Percentiles rank a stretch among this genome's conserved stretches.
phyloP scores from a whole-genome alignment of 2,888 invertebrate species.

The Hydraecia micacea region DNA sequence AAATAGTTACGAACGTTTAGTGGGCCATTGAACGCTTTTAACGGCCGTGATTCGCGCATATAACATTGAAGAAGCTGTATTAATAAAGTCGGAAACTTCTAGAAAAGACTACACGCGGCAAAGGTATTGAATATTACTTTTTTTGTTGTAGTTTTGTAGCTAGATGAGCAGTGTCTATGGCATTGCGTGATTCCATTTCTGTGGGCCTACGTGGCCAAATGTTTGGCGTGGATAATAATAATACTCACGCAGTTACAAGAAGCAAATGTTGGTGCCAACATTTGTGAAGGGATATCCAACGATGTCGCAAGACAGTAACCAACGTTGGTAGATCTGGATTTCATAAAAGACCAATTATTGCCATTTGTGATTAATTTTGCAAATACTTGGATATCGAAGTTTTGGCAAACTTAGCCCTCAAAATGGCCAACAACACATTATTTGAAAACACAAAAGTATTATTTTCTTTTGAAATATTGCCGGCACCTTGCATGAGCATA shows the following conservation, averaged over 20 bases:
- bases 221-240: conserved; percentile 35
- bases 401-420: conserved; percentile 1
- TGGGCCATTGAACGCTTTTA: conserved; percentile 53
- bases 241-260: conserved; percentile 35
- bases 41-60: conserved; percentile 43
- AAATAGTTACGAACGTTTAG: conserved; percentile 53
- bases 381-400: conserved; percentile 2
- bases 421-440: conserved; percentile 12
- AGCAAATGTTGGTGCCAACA: conserved; percentile 27
- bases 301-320: neutral
- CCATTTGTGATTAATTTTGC: neutral
- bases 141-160: conserved; percentile 52
- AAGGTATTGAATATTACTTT: conserved; percentile 35
- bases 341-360: neutral
- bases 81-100: conserved; percentile 19
- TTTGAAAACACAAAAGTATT: conserved; percentile 48
- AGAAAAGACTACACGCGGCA: conserved; percentile 25
- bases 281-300: conserved; percentile 2
- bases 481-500: conserved; percentile 29
- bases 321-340: conserved; percentile 10
- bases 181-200: conserved; percentile 42
- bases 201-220: conserved; percentile 20
- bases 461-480: conserved; percentile 55
- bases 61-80: conserved; percentile 19
- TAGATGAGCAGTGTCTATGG: conserved; percentile 37